These are phyloP conservation scores for Acestrorhynchus altus DNA, from an alignment of 2,797 vertebrate genomes.

Conservation along the genomic window DNA sequence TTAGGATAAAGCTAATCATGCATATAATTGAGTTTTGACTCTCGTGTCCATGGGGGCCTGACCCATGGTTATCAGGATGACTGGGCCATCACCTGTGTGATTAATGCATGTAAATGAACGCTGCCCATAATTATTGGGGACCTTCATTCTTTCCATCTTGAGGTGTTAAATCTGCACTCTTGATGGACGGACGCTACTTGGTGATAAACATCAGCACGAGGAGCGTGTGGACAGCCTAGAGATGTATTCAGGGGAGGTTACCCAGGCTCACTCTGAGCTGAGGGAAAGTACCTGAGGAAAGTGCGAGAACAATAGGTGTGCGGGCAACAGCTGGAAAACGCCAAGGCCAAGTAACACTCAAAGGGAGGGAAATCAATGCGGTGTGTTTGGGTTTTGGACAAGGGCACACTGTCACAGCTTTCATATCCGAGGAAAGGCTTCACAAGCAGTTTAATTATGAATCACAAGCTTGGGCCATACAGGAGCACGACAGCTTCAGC, in stretches of 20 bases:
- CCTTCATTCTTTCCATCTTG: slow-evolving; percentile 44
- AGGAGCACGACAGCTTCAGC: slow-evolving; percentile 53
- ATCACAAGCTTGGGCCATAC: slow-evolving; percentile 58
- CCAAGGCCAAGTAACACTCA: slow-evolving; percentile 54
- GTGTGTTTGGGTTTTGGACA: slow-evolving; percentile 53
- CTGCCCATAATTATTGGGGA: slow-evolving; percentile 54
- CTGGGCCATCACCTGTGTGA: slow-evolving; percentile 61
- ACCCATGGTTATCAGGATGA: slow-evolving; percentile 59
- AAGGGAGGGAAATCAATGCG: slow-evolving; percentile 50
- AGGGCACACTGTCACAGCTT: slow-evolving; percentile 59
- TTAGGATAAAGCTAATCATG: slow-evolving; percentile 64
- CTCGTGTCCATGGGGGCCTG: slow-evolving; percentile 56
- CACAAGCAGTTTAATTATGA: slow-evolving; percentile 63
- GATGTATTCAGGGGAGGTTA: slow-evolving; percentile 42
- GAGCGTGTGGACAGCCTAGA: slow-evolving; percentile 20
- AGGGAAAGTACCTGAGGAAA: slow-evolving; percentile 42
- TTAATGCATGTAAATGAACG: slow-evolving; percentile 64
- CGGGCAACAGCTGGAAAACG: slow-evolving; percentile 49
- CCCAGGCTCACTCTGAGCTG: slow-evolving; percentile 7
- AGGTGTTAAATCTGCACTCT: slow-evolving; percentile 40
- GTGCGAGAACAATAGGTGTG: slow-evolving; percentile 45
- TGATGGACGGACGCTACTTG: slow-evolving; percentile 45
- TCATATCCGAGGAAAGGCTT: slow-evolving; percentile 56
- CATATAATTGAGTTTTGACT: slow-evolving; percentile 65
- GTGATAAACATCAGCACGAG: slow-evolving; percentile 32